Base-by-base conservation (phyloP, 2,113 vertebrate genomes). In the Macroglossus sobrinus region DNA sequence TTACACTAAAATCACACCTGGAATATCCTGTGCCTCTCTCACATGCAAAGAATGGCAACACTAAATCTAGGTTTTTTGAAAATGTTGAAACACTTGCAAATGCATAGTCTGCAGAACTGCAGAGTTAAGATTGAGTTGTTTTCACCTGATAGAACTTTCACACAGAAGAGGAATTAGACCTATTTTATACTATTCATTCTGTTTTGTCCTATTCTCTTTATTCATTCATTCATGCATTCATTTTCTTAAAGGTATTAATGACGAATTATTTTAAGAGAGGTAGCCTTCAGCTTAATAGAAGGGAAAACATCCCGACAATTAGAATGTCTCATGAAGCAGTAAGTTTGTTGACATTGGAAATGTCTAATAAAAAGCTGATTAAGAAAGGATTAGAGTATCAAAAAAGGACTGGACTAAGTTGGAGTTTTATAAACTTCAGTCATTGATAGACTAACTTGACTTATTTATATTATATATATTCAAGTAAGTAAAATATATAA, bases 351-450 rank as follows among this genome's bases (percentile, higher is more conserved):
- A 95, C 68, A 74, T 43, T 81, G 38, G 30, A 88, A 95, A 84
- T 95, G 40, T 84, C 53, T 91, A 78, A 63, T 74, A 91, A 92
- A 79, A 89, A 63, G 13, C 40, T 57, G 47, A 63, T 28, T 87
- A 76, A 91, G 85, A 91, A 94, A 82, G 26, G 14, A 84, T 93
- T 93, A 84, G 35, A 92, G 94, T 61, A 72, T 68, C 76, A 45
- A 16, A 53, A 68, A 96, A 93, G 71, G 85, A 92, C 55, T 81
- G 75, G 55, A 61, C 18, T 53, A n/a, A 30, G 84, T 61, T 55
- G 71, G 91, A 90, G 40, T 93, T 95, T 84, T 75, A 79, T 91
- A 86, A 93, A 43, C 57, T 47, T 94, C 53, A 92, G 45, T 96
- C 80, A 87, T 22, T 84, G 64, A 47, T 91, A 22, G 61, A 95